Evolutionary conservation across 2,888 invertebrate genomes (phyloP).

Genomic region (Tillus elongatus): DNA sequence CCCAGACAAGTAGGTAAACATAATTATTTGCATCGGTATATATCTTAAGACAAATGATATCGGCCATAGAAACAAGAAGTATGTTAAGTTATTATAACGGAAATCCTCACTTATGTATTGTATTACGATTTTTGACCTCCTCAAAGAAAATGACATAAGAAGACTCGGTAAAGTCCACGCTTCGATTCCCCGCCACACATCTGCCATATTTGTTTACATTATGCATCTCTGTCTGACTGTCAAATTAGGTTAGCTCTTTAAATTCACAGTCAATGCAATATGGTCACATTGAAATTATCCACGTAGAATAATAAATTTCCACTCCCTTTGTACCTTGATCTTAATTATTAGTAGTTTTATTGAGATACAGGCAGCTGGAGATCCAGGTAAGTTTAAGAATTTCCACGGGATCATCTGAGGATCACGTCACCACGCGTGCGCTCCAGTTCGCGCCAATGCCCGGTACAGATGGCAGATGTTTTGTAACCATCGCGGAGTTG

Average conservation of each 20-base stretch:
- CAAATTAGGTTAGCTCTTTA: constrained; percentile 21
- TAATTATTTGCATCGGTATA: too few species aligned
- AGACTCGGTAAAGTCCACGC: constrained; percentile 16
- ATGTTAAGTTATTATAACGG: too few species aligned
- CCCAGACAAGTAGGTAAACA: too few species aligned
- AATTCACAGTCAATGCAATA: too few species aligned
- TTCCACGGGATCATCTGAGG: constrained; percentile 26
- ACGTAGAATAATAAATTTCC: too few species aligned
- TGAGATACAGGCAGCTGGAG: constrained; percentile 10
- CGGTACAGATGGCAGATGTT: constrained; percentile 45
- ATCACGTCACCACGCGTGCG: constrained; percentile 29
- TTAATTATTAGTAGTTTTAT: background rate
- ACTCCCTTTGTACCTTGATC: too few species aligned
- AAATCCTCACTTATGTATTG: too few species aligned
- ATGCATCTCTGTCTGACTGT: constrained; percentile 28
- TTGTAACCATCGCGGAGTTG: constrained; percentile 38
- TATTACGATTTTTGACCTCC: too few species aligned
- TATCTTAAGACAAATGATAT: too few species aligned
- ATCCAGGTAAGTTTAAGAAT: constrained; percentile 13
- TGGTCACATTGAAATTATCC: too few species aligned
- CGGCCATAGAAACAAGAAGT: too few species aligned
- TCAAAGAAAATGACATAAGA: constrained; percentile 25
- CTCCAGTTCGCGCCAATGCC: constrained; percentile 43
- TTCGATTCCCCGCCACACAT: constrained; percentile 28
- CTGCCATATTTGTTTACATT: constrained; percentile 36